Conservation (phyloP, 2,797 vertebrate species). For the Semaprochilodus insignis region DNA sequence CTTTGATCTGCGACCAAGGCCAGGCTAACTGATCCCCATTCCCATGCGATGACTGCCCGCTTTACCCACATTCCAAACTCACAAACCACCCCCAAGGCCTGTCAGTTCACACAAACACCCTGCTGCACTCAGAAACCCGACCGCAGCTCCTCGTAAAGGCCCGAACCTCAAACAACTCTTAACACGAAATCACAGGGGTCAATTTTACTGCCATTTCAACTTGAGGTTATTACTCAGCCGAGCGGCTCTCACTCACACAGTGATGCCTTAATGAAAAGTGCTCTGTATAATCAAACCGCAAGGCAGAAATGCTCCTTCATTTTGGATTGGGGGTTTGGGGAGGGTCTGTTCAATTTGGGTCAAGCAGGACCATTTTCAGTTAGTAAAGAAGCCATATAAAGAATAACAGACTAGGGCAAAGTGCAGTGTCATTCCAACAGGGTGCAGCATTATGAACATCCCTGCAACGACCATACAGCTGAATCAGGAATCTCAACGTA, state of each 20-base stretch:
- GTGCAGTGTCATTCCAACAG: not conserved
- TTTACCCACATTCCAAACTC: conserved; percentile 48
- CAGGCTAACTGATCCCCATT: conserved; percentile 66
- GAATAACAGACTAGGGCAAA: conserved; percentile 21
- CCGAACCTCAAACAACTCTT: conserved; percentile 75
- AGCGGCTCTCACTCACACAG: conserved; percentile 63
- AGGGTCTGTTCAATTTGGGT: not conserved
- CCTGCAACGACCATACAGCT: not conserved
- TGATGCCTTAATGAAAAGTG: conserved; percentile 66
- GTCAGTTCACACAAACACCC: conserved; percentile 62
- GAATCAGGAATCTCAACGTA: conserved; percentile 4
- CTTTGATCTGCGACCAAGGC: conserved; percentile 74
- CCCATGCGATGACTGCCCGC: conserved; percentile 62
- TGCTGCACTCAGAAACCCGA: conserved; percentile 13
- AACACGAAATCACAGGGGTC: conserved; percentile 64
- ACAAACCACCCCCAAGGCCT: conserved; percentile 49
- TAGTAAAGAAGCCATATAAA: conserved; percentile 25
- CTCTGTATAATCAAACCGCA: conserved; percentile 62
- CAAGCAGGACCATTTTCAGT: conserved; percentile 32
- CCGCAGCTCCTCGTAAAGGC: conserved; percentile 42
- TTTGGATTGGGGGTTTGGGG: conserved; percentile 40
- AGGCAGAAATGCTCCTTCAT: conserved; percentile 66
- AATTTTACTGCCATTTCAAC: conserved; percentile 71
- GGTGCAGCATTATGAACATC: conserved; percentile 18
- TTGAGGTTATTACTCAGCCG: conserved; percentile 65